Conservation (phyloP, 2,113 vertebrate genomes). For the Cisticola juncidis region DNA sequence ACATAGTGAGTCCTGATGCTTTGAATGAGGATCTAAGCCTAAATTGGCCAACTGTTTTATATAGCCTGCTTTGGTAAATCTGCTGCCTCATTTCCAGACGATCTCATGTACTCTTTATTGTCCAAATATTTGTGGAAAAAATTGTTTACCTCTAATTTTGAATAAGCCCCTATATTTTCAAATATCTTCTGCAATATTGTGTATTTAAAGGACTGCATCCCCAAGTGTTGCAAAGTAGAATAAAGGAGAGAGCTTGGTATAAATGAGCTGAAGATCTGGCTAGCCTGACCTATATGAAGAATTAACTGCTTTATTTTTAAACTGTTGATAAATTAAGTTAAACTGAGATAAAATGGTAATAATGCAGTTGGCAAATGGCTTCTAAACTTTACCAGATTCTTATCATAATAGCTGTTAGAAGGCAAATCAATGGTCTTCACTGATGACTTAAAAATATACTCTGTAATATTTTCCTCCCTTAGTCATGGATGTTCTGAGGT, state of each 20-base stretch:
- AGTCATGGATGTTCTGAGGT: neutral
- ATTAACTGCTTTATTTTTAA: slow-evolving; percentile 32
- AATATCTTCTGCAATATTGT: neutral
- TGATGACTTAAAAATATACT: neutral
- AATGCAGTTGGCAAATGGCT: neutral
- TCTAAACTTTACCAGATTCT: slow-evolving; percentile 18
- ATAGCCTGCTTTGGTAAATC: neutral
- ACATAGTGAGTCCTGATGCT: neutral
- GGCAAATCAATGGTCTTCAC: slow-evolving; percentile 1
- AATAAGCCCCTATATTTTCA: neutral
- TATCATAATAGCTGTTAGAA: neutral
- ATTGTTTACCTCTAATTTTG: neutral
- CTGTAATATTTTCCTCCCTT: neutral
- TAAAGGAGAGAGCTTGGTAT: neutral
- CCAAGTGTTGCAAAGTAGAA: neutral
- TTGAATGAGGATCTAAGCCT: slow-evolving; percentile 6
- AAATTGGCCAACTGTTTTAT: slow-evolving; percentile 9
- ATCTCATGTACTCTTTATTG: neutral
- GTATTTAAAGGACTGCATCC: neutral
- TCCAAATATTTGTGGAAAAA: neutral
- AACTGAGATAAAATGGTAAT: neutral
- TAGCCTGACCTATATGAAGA: neutral
- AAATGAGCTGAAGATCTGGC: neutral
- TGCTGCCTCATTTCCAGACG: neutral
- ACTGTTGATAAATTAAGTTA: slow-evolving; percentile 7